Evolutionary conservation across 2,888 invertebrate species (phyloP).

Genomic region (Dione vanillae): DNA sequence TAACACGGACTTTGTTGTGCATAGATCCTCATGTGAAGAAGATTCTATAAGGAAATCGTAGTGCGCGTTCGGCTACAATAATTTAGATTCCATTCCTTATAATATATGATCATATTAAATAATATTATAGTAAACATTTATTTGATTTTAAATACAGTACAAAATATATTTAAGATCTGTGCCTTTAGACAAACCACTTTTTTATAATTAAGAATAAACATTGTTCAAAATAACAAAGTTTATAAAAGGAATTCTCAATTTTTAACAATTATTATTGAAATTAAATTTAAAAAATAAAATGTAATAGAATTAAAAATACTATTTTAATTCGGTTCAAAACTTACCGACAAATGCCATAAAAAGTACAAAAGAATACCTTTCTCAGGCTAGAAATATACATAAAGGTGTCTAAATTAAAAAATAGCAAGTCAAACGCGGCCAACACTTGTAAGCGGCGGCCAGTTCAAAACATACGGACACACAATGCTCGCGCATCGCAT

Average conservation of each 20-base stretch:
- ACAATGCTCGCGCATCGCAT: conserved; percentile 68
- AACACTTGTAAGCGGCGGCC: conserved; percentile 49
- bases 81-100: not conserved
- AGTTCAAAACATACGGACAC: conserved; percentile 66
- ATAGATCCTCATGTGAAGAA: conserved; percentile 43
- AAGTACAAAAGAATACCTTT: not conserved
- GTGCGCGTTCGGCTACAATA: conserved; percentile 27
- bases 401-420: conserved; percentile 16
- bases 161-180: too few species aligned
- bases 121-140: too few species aligned
- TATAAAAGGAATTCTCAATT: too few species aligned
- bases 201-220: too few species aligned
- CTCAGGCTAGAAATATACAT: not conserved
- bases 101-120: too few species aligned
- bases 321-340: not conserved
- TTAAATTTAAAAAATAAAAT: too few species aligned
- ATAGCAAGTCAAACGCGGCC: conserved; percentile 31
- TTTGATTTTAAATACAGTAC: too few species aligned
- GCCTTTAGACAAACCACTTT: too few species aligned
- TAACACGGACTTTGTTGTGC: conserved; percentile 48
- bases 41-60: conserved; percentile 31
- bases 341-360: not conserved
- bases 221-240: too few species aligned
- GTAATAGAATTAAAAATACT: not conserved
- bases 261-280: too few species aligned